These are phyloP conservation scores for Botia kubotai DNA, from an alignment of 2,797 vertebrate species.

Conservation along the genomic window DNA sequence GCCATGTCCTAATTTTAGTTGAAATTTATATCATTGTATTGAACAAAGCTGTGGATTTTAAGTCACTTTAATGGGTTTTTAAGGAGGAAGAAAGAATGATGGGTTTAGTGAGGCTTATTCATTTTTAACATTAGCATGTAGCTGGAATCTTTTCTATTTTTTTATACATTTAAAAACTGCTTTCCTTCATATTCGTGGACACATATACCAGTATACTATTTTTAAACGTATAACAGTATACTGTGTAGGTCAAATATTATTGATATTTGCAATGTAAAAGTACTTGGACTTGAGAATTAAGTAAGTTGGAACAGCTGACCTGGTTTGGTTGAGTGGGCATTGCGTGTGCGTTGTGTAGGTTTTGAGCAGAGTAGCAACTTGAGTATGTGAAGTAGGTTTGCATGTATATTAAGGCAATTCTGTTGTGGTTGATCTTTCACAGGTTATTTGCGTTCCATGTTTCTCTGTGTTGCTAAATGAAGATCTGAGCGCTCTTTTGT, in stretches of 20 bases:
- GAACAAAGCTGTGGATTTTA: too few species aligned
- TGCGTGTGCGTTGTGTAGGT: constrained; percentile 5
- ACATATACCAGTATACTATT: too few species aligned
- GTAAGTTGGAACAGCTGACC: constrained; percentile 31
- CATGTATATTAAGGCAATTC: neutral
- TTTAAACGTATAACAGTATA: neutral
- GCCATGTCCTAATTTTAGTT: too few species aligned
- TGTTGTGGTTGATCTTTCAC: neutral
- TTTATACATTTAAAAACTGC: too few species aligned
- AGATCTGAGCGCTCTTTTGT: neutral
- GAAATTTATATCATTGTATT: too few species aligned
- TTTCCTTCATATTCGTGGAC: too few species aligned
- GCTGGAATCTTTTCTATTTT: too few species aligned
- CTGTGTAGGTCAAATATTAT: neutral
- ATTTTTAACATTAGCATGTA: too few species aligned
- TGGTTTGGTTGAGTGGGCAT: constrained; percentile 39
- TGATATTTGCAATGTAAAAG: neutral
- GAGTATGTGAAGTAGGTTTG: neutral
- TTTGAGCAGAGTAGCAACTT: neutral
- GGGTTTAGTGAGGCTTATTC: neutral
- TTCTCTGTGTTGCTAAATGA: neutral
- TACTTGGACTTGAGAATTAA: neutral
- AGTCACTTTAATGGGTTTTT: too few species aligned
- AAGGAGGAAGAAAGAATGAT: neutral
- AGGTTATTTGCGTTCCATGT: neutral